These are phyloP conservation scores for Maniola jurtina DNA, from an alignment of 1,140 invertebrate genomes.

Conservation along the genomic window DNA sequence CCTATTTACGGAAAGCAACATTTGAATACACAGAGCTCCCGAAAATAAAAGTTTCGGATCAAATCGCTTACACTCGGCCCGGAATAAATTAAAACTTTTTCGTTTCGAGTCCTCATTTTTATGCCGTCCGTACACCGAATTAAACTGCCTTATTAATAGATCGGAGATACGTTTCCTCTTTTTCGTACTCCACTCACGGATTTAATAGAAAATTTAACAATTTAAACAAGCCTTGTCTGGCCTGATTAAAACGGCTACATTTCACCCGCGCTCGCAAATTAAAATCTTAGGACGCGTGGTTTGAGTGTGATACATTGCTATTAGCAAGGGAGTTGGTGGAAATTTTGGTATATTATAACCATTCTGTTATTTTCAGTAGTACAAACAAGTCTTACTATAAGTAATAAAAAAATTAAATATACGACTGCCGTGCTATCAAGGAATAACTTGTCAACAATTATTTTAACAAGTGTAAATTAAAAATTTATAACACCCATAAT, in stretches of 20 bases:
- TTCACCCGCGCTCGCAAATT: constrained; percentile 58
- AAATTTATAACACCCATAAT: no score
- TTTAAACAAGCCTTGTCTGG: constrained; percentile 59
- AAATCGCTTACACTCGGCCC: constrained; percentile 18
- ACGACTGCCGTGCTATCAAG: no score
- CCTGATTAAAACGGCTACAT: constrained; percentile 68
- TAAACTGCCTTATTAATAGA: constrained; percentile 74
- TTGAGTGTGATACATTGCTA: constrained; percentile 40
- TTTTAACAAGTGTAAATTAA: no score
- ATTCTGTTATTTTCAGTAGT: no score
- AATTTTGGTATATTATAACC: no score
- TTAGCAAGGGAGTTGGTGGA: no score
- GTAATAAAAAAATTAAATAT: no score
- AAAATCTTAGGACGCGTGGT: constrained; percentile 62
- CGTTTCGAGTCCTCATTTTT: constrained; percentile 36
- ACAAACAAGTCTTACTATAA: no score
- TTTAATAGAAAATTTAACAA: constrained; percentile 76
- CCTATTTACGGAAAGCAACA: constrained; percentile 5
- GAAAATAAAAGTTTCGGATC: constrained; percentile 10
- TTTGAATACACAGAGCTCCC: constrained; percentile 2
- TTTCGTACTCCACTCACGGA: constrained; percentile 47
- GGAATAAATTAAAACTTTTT: constrained; percentile 25
- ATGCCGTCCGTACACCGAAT: constrained; percentile 57
- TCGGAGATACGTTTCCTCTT: constrained; percentile 70
- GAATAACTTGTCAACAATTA: no score